Evolutionary conservation across 1,140 invertebrate species (phyloP).

Genomic region (Leptinotarsa lineolata): DNA sequence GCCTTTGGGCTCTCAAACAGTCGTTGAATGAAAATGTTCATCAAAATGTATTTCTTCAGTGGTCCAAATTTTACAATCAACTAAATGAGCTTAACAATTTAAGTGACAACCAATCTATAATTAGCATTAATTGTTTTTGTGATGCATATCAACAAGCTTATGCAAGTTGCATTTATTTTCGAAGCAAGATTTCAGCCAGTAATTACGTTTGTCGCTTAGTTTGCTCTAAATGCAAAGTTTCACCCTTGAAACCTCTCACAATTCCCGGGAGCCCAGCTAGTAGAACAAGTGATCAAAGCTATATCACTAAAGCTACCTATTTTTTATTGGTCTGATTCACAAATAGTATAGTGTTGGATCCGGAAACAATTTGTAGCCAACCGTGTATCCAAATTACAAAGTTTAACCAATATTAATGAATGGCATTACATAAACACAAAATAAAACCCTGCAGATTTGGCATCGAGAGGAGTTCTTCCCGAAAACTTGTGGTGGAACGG

Average conservation of each 20-base stretch:
- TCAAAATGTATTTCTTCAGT: neutral
- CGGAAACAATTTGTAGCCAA: slow-evolving; percentile 32
- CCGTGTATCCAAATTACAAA: slow-evolving; percentile 24
- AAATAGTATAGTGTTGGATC: slow-evolving; percentile 36
- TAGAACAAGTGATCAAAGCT: neutral
- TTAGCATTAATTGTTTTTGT: neutral
- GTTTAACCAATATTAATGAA: neutral
- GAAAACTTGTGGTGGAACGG: slow-evolving; percentile 32
- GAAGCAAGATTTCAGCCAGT: neutral
- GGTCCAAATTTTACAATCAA: neutral
- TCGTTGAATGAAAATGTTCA: neutral
- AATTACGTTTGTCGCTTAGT: neutral
- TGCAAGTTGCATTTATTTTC: neutral
- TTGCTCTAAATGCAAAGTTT: neutral
- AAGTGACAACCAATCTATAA: neutral
- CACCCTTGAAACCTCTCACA: neutral
- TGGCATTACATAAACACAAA: slow-evolving; percentile 12
- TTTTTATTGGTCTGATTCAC: slow-evolving; percentile 20
- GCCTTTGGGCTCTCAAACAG: neutral
- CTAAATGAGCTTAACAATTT: neutral
- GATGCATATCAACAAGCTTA: neutral
- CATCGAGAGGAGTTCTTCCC: slow-evolving; percentile 1
- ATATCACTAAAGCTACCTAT: neutral
- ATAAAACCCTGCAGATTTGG: slow-evolving; percentile 22
- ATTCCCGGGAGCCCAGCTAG: neutral